Conservation (phyloP, 2,113 vertebrate genomes). For the Anarhynchus alexandrinus region DNA sequence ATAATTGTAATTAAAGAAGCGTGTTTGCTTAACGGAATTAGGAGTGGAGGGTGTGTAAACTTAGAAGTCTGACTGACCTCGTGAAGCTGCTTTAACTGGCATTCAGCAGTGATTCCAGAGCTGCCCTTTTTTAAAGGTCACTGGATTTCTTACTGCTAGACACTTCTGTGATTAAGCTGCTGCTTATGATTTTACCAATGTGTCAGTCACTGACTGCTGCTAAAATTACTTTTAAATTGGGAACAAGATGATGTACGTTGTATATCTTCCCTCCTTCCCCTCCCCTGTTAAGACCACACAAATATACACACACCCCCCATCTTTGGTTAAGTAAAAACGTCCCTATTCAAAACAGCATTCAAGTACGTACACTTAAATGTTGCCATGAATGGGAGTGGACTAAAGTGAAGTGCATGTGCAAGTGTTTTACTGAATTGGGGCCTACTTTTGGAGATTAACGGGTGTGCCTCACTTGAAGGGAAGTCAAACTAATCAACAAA, state of each 20-base stretch:
- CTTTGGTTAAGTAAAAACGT: not conserved
- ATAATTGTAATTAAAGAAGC: not conserved
- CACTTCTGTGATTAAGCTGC: slow-evolving; percentile 36
- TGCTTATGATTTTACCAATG: slow-evolving; percentile 3
- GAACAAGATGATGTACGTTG: not conserved
- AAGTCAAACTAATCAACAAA: not conserved
- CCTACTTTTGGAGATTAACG: not conserved
- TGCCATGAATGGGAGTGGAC: not conserved
- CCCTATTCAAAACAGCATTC: not conserved
- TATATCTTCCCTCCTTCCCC: not conserved
- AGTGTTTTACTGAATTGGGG: not conserved
- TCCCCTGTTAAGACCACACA: not conserved
- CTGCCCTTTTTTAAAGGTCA: not conserved
- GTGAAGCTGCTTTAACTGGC: slow-evolving; percentile 1
- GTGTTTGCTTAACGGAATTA: slow-evolving; percentile 3
- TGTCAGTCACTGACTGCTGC: not conserved
- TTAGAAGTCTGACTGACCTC: not conserved
- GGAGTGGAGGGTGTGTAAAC: slow-evolving; percentile 1
- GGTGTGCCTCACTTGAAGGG: not conserved
- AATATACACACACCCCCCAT: not conserved
- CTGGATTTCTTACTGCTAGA: slow-evolving; percentile 10
- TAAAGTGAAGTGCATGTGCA: not conserved
- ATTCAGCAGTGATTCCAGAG: not conserved
- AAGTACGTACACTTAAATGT: not conserved
- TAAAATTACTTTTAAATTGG: slow-evolving; percentile 11